Percentiles rank a stretch among this genome's conserved stretches.
These are phyloP conservation scores for Dendronephthya gigantea DNA, from an alignment of 64 coral and sea anemone genomes.

Conservation along the genomic window DNA sequence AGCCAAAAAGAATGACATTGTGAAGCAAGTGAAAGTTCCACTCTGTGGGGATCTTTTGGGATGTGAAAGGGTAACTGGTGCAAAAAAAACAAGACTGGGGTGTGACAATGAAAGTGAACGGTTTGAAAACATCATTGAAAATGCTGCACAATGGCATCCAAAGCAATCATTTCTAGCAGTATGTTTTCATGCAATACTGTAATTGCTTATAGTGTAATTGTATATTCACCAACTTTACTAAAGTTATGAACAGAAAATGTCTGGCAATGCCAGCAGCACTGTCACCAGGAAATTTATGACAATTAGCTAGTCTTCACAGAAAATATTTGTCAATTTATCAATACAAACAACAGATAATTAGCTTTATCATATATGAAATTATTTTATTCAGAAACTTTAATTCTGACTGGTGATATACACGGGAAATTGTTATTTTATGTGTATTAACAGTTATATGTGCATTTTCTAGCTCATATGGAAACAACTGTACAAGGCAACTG, in stretches of 20 bases:
- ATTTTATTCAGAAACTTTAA: too few species aligned
- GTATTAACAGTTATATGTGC: too few species aligned
- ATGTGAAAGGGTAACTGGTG: conserved; percentile 49
- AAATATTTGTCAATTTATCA: too few species aligned
- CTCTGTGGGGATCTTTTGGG: conserved; percentile 51
- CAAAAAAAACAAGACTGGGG: conserved; percentile 54
- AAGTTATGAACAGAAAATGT: too few species aligned
- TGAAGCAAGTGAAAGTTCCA: conserved; percentile 39
- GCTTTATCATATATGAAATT: too few species aligned
- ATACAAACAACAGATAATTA: too few species aligned
- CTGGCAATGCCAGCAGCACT: too few species aligned
- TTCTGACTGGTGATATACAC: too few species aligned
- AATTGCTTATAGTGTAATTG: neutral
- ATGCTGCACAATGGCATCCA: conserved; percentile 51
- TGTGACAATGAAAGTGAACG: conserved; percentile 42
- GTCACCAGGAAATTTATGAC: too few species aligned
- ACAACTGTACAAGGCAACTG: neutral
- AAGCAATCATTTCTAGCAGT: conserved; percentile 56
- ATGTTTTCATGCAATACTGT: neutral
- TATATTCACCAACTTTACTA: too few species aligned
- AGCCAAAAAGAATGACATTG: conserved; percentile 9
- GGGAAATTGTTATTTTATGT: too few species aligned
- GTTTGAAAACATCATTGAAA: conserved; percentile 58
- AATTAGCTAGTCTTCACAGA: too few species aligned
- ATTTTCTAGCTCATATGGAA: neutral